These are phyloP conservation scores for Petrosia ficiformis DNA, from an alignment of 37 sponge, comb jelly and placozoan genomes.

Conservation along the genomic window DNA sequence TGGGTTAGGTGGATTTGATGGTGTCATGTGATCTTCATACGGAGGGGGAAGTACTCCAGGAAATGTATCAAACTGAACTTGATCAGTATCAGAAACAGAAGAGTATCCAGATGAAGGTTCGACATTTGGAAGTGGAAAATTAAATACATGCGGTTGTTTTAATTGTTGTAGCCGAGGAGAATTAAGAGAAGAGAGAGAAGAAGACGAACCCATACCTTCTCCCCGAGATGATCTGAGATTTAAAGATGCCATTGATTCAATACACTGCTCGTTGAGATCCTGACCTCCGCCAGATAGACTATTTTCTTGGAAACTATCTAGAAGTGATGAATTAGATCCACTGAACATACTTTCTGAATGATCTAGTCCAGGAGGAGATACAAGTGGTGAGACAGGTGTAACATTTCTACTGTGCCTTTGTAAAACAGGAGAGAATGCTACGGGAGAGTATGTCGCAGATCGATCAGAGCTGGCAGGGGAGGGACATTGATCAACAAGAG, in stretches of 20 bases:
- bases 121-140: slow-evolving; percentile 32
- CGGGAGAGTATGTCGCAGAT: slow-evolving; percentile 60
- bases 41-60: slow-evolving; percentile 43
- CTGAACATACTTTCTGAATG: slow-evolving; percentile 37
- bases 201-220: slow-evolving; percentile 67
- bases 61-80: background rate
- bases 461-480: slow-evolving; percentile 52
- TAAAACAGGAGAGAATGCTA: slow-evolving; percentile 52
- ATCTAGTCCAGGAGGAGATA: slow-evolving; percentile 50
- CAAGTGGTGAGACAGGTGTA: slow-evolving; percentile 68
- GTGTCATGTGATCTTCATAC: slow-evolving; percentile 26
- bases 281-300: background rate
- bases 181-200: slow-evolving; percentile 82
- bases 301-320: slow-evolving; percentile 18
- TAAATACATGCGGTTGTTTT: slow-evolving; percentile 30
- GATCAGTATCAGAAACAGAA: slow-evolving; percentile 48
- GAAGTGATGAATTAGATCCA: slow-evolving; percentile 49
- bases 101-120: slow-evolving; percentile 60
- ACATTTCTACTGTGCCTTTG: slow-evolving; percentile 45
- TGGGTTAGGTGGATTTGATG: background rate
- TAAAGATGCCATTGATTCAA: slow-evolving; percentile 20
- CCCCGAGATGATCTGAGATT: slow-evolving; percentile 37
- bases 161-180: slow-evolving; percentile 51
- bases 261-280: slow-evolving; percentile 32
- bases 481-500: slow-evolving; percentile 39